Base-by-base conservation (phyloP, 2,113 vertebrate species). In the Rafetus swinhoei region DNA sequence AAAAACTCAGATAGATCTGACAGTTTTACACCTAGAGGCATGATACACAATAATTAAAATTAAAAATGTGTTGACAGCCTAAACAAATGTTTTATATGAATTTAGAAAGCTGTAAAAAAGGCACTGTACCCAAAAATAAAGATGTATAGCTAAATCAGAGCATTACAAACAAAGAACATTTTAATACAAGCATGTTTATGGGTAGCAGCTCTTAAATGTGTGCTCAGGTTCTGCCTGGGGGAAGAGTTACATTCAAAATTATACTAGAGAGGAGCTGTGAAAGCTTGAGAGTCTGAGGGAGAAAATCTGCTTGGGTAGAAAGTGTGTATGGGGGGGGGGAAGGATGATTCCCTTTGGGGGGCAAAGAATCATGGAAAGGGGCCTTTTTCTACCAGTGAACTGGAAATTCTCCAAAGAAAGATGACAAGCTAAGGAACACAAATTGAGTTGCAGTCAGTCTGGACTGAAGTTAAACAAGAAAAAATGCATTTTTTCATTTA, bases 11-110 rank as follows among this genome's bases (percentile, higher is more conserved):
- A 97, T 97, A 97, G 97, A 97, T 97, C 97, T 98, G 96, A 97
- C 97, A 97, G 94, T 97, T 98, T 98, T 97, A 97, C 86, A 96
- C 77, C 97, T 96, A 94, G 92, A 97, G 97, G 93, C 95, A 97
- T 16, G 95, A 97, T 97, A 97, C 89, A 94, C 72, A 97, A 90
- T 97, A 98, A 98, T 98, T 98, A 98, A 97, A 98, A 97, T 96
- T 95, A 97, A 98, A 98, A 98, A 97, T 98, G 94, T 97, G 98
- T 98, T 98, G 96, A 98, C 96, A 97, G 91, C 84, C 95, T 96
- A 97, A 98, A 97, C 89, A 97, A 98, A 98, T 62, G 86, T 93
- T 93, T 72, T 97, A 96, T 97, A 97, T 98, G 97, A 98, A 98
- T 98, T 35, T 97, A 97, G 91, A 97, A 97, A 97, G 94, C 86